A percentile compares a stretch with the other conserved stretches of the same genome.
Conservation (phyloP, 2,888 invertebrate genomes). For the Synanthedon tipuliformis region DNA sequence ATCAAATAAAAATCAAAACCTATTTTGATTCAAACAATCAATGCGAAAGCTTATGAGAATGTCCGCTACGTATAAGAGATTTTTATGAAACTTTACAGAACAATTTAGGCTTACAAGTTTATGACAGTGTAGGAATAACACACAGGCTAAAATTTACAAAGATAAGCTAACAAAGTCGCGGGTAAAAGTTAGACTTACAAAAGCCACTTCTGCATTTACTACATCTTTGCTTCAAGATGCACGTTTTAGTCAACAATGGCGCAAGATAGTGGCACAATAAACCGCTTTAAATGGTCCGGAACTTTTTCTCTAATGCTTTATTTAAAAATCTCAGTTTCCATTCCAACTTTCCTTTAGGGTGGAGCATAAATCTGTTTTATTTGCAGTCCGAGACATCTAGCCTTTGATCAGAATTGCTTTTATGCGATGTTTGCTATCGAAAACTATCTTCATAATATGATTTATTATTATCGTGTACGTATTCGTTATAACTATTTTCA, state of each 20-base stretch:
- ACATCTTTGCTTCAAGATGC: conserved; percentile 18
- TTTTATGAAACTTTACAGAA: too few species aligned
- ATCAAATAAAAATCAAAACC: too few species aligned
- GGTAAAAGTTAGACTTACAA: too few species aligned
- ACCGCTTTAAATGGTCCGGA: conserved; percentile 64
- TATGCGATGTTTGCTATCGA: conserved; percentile 62
- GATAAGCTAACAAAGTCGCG: too few species aligned
- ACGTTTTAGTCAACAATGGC: conserved; percentile 53
- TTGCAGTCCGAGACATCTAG: conserved; percentile 51
- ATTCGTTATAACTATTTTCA: conserved; percentile 17
- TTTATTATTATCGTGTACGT: conserved; percentile 38
- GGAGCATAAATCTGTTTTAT: conserved; percentile 60
- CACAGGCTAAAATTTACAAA: too few species aligned
- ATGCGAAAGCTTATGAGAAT: too few species aligned
- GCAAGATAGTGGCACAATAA: conserved; percentile 59
- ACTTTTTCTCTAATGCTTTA: conserved; percentile 68
- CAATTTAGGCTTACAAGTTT: too few species aligned
- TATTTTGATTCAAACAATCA: too few species aligned
- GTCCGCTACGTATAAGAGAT: too few species aligned
- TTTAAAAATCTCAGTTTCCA: conserved; percentile 67
- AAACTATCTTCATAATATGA: conserved; percentile 38
- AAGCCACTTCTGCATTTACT: not conserved
- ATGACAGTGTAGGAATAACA: too few species aligned
- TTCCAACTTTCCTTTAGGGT: conserved; percentile 52
- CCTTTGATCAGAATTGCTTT: conserved; percentile 63